These are phyloP conservation scores for Oreotrochilus melanogaster DNA, from an alignment of 2,113 vertebrate genomes.

Conservation along the genomic window DNA sequence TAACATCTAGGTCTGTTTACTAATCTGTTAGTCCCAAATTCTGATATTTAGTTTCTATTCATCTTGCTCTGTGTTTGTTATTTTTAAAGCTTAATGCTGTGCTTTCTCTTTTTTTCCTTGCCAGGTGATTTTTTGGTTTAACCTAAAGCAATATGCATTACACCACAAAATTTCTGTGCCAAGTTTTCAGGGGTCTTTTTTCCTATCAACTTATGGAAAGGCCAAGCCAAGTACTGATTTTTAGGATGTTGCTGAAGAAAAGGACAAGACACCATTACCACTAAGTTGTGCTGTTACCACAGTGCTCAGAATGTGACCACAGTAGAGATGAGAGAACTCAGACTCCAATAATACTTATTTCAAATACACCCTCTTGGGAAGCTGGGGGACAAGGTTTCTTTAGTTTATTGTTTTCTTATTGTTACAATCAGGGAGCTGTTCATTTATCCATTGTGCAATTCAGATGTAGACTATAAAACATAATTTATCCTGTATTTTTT, in stretches of 20 bases:
- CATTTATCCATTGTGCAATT: neutral
- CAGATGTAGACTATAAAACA: neutral
- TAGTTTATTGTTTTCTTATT: neutral
- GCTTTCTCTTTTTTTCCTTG: slow-evolving; percentile 20
- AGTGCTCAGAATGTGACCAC: neutral
- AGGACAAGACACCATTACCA: neutral
- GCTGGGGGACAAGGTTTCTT: neutral
- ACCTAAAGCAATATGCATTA: neutral
- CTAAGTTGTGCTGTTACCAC: neutral
- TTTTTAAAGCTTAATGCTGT: slow-evolving; percentile 1
- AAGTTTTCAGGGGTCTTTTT: neutral
- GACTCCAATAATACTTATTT: neutral
- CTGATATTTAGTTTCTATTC: slow-evolving; percentile 22
- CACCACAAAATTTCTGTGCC: neutral
- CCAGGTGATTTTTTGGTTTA: slow-evolving; percentile 50
- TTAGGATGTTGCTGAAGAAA: neutral
- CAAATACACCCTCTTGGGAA: neutral
- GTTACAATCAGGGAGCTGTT: neutral
- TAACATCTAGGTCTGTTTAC: slow-evolving; percentile 53
- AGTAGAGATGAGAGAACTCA: neutral
- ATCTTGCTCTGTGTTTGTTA: slow-evolving; percentile 44
- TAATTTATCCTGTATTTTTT: neutral
- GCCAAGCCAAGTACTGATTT: neutral
- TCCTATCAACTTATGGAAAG: neutral
- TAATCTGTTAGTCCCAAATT: slow-evolving; percentile 25